Evolutionary conservation across 2,113 vertebrate species (phyloP).

Genomic region (Myotis yumanensis): DNA sequence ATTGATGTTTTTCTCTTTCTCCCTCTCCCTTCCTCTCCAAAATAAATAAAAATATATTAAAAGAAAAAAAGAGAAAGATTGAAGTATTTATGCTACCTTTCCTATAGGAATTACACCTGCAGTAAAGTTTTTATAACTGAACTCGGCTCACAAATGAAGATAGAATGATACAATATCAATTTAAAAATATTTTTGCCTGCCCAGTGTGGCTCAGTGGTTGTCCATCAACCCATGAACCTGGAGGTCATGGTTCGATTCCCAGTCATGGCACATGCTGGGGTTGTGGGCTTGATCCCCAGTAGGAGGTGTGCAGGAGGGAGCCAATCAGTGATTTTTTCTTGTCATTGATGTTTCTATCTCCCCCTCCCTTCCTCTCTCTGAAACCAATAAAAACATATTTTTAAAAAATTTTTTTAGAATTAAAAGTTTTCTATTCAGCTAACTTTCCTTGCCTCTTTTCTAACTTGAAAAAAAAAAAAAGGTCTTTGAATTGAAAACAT

Average conservation of each 20-base stretch:
- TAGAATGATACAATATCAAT: constrained; percentile 23
- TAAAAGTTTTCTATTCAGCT: neutral
- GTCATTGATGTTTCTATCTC: too few relatives aligned
- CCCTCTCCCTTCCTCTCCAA: too few relatives aligned
- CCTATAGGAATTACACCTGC: neutral
- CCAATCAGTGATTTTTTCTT: too few relatives aligned
- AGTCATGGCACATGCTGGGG: too few relatives aligned
- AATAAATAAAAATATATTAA: too few relatives aligned
- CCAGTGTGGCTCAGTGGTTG: too few relatives aligned
- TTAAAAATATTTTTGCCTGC: neutral
- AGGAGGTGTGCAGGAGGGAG: too few relatives aligned
- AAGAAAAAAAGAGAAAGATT: neutral
- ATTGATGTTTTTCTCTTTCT: too few relatives aligned
- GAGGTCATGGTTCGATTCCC: too few relatives aligned
- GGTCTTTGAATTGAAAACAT: neutral
- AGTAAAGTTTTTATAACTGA: constrained; percentile 19
- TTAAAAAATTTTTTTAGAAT: neutral
- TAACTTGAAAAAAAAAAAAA: neutral
- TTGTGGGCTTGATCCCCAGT: too few relatives aligned
- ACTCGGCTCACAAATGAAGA: constrained; percentile 35
- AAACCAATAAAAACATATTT: neutral
- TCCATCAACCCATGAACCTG: too few relatives aligned
- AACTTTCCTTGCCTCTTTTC: neutral
- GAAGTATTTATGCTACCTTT: neutral
- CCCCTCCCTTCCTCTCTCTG: too few relatives aligned